Evolutionary conservation across 2,797 vertebrate species (phyloP).

Genomic region (Alosa sapidissima): DNA sequence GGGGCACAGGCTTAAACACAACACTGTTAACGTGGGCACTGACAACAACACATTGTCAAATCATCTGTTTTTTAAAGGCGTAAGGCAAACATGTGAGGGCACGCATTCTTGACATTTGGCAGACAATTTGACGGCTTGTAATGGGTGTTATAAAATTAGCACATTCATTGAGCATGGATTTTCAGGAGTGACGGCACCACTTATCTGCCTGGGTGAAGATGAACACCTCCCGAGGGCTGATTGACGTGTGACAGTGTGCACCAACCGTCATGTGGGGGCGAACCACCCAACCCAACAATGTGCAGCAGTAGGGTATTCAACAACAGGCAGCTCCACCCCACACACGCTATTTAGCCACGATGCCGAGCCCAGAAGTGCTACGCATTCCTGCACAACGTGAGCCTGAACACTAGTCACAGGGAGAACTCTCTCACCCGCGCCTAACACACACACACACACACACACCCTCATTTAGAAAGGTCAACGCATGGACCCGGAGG

Average conservation of each 20-base stretch:
- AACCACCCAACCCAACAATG: background rate
- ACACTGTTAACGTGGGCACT: background rate
- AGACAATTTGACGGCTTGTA: background rate
- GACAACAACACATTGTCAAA: background rate
- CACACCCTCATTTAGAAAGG: background rate
- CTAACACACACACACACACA: background rate
- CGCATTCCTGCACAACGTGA: conserved; percentile 42
- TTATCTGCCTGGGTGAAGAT: conserved; percentile 15
- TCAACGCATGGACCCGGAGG: background rate
- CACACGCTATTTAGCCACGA: conserved; percentile 40
- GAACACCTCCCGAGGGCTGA: background rate
- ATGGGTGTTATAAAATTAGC: conserved; percentile 26
- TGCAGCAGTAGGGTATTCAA: background rate
- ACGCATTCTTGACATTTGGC: background rate
- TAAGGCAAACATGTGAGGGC: background rate
- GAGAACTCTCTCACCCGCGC: conserved; percentile 17
- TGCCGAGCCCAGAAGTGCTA: conserved; percentile 34
- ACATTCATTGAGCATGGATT: background rate
- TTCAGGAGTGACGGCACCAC: conserved; percentile 1
- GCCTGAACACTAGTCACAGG: conserved; percentile 11
- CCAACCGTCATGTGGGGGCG: conserved; percentile 7
- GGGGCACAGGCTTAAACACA: background rate
- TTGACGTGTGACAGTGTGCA: no score
- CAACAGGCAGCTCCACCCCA: conserved; percentile 43
- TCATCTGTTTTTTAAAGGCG: background rate